Evolutionary conservation across 2,797 vertebrate genomes (phyloP).

Genomic region (Argentina silus): DNA sequence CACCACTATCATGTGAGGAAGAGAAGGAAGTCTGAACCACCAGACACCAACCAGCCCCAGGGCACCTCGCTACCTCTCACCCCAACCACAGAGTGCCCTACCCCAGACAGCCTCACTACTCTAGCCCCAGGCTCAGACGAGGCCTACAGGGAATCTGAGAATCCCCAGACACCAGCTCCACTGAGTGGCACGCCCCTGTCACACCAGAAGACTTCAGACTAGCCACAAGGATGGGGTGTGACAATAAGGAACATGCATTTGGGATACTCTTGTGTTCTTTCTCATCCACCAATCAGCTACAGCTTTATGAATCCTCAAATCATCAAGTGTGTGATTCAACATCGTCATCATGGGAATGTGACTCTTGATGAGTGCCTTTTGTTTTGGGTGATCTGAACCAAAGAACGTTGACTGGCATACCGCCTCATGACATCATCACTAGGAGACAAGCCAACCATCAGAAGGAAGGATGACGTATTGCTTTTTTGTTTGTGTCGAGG

Average conservation of each 20-base stretch:
- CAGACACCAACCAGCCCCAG: constrained; percentile 23
- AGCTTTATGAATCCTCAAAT: no score
- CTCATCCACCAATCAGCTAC: no score
- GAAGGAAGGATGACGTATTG: constrained; percentile 10
- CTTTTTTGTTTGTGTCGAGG: constrained; percentile 7
- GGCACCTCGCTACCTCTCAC: neutral
- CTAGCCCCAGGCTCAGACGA: constrained; percentile 32
- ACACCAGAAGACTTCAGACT: constrained; percentile 12
- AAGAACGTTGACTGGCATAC: neutral
- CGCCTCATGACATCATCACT: neutral
- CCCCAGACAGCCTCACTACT: constrained; percentile 27
- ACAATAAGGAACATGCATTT: neutral
- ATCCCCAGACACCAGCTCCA: constrained; percentile 19
- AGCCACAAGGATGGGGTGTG: neutral
- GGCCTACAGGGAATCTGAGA: constrained; percentile 33
- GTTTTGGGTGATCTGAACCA: neutral
- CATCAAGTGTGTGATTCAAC: neutral
- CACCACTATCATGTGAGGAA: constrained; percentile 88
- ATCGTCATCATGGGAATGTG: neutral
- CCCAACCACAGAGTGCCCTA: constrained; percentile 32
- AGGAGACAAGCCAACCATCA: neutral
- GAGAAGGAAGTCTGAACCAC: constrained; percentile 75
- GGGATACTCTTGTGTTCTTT: neutral
- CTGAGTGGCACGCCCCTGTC: constrained; percentile 44
- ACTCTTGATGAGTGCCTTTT: neutral